phyloP scores from a whole-genome alignment of 2,113 vertebrate genomes.

The Carlito syrichta region DNA sequence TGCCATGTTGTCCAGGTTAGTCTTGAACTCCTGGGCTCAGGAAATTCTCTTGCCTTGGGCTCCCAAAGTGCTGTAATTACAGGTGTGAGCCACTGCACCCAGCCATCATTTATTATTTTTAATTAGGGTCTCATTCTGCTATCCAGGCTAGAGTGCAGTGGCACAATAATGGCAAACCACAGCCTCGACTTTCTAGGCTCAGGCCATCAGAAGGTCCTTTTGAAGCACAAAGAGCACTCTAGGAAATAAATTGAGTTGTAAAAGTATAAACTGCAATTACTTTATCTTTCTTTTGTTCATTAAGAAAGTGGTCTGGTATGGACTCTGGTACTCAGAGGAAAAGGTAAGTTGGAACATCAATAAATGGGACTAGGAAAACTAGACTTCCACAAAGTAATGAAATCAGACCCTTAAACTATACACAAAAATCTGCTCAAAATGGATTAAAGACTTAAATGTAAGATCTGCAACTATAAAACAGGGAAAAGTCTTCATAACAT shows the following conservation, averaged over 20 bases:
- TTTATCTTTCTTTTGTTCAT: not conserved
- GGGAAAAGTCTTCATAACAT: not conserved
- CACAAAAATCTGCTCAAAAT: constrained; percentile 12
- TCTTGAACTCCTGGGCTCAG: too few relatives aligned
- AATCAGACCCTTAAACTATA: not conserved
- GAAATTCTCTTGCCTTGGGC: too few relatives aligned
- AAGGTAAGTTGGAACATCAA: not conserved
- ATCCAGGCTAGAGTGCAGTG: too few relatives aligned
- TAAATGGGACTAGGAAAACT: not conserved
- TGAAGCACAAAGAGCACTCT: not conserved
- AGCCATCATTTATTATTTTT: too few relatives aligned
- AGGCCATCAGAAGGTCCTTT: not conserved
- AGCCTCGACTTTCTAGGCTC: too few relatives aligned
- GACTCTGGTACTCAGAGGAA: not conserved
- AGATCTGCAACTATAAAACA: not conserved
- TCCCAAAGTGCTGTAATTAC: too few relatives aligned
- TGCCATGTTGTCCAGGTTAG: too few relatives aligned
- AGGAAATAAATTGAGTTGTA: not conserved
- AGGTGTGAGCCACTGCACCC: too few relatives aligned
- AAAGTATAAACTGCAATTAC: not conserved
- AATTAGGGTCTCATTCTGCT: too few relatives aligned
- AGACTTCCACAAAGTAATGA: not conserved
- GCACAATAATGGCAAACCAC: too few relatives aligned
- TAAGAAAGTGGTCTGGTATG: not conserved
- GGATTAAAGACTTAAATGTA: not conserved